Percentiles rank a stretch among this genome's conserved stretches.
phyloP scores from a whole-genome alignment of 1,140 invertebrate genomes.

The Brachionus plicatilis region DNA sequence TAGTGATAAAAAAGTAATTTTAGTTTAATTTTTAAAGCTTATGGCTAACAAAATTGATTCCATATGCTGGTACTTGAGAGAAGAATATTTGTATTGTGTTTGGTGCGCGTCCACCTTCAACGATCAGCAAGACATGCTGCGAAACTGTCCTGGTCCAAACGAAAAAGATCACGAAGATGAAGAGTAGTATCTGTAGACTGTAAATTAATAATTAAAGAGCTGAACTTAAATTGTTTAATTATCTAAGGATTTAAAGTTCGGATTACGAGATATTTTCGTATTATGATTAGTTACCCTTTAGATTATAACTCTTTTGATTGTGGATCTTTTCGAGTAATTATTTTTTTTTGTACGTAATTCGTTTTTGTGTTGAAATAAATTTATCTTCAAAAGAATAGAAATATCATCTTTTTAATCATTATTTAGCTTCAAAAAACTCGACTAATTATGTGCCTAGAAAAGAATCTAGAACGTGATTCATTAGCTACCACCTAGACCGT shows the following conservation, averaged over 20 bases:
- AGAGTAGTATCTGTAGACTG: neutral
- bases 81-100: conserved; percentile 38
- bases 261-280: conserved; percentile 12
- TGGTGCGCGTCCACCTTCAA: conserved; percentile 14
- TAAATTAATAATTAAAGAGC: neutral
- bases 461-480: neutral
- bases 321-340: conserved; percentile 33
- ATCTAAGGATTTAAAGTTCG: conserved; percentile 18
- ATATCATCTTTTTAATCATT: conserved; percentile 13
- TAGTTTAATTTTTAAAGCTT: neutral
- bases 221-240: conserved; percentile 30
- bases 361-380: conserved; percentile 31
- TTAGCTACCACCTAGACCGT: neutral
- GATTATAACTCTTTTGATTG: conserved; percentile 24
- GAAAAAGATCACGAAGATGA: conserved; percentile 40
- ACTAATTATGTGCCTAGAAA: neutral
- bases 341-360: conserved; percentile 1
- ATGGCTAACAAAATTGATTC: conserved; percentile 24
- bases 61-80: conserved; percentile 37
- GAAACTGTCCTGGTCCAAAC: conserved; percentile 21
- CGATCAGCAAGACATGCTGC: neutral
- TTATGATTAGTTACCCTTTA: conserved; percentile 18
- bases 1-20: neutral
- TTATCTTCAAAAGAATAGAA: conserved; percentile 12
- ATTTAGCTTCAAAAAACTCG: neutral